Percentiles rank a stretch among this genome's conserved stretches.
Conservation (phyloP, 2,797 vertebrate species). For the Thripadectes ignobilis region DNA sequence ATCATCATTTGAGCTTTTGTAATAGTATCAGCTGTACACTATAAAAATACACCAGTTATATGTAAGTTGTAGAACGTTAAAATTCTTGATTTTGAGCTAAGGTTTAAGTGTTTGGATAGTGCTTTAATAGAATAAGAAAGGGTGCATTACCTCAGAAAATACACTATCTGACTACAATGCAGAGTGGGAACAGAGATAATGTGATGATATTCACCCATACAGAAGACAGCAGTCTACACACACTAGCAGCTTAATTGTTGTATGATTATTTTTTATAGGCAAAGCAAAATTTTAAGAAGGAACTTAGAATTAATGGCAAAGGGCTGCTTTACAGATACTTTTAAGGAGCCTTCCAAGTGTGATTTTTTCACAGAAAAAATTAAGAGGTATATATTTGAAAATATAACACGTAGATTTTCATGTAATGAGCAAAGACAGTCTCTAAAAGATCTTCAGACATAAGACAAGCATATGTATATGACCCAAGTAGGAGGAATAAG, state of each 20-base stretch:
- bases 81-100: background rate
- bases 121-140: background rate
- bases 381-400: background rate
- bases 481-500: background rate
- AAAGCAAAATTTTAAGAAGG: background rate
- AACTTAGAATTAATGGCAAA: background rate
- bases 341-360: background rate
- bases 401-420: background rate
- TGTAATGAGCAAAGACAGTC: background rate
- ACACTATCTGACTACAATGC: background rate
- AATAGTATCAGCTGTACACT: background rate
- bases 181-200: background rate
- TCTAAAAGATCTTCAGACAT: background rate
- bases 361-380: background rate
- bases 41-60: background rate
- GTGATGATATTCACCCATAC: background rate
- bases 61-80: background rate
- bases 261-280: background rate
- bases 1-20: background rate
- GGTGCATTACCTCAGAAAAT: background rate
- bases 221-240: background rate
- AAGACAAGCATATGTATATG: background rate
- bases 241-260: background rate
- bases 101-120: background rate
- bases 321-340: background rate